phyloP scores from a whole-genome alignment of 2,113 vertebrate genomes.

The Grammomys dolichurus region DNA sequence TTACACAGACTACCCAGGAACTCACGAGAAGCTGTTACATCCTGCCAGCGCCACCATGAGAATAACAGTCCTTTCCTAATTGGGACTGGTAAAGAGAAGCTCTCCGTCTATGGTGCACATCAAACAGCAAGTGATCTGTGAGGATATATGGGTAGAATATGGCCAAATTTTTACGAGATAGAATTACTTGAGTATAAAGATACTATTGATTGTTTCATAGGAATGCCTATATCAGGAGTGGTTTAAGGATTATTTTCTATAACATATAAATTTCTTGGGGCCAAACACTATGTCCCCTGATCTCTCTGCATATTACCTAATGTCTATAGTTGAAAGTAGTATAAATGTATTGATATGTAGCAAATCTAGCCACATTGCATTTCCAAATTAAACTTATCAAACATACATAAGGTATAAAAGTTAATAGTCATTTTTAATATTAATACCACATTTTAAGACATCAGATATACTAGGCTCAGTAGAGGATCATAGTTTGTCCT shows the following conservation, averaged over 20 bases:
- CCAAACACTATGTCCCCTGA: neutral
- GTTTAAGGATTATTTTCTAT: neutral
- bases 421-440: neutral
- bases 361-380: neutral
- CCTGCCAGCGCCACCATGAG: too few species aligned
- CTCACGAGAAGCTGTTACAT: too few species aligned
- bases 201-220: neutral
- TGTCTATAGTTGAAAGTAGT: neutral
- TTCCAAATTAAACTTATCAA: neutral
- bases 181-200: neutral
- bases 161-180: neutral
- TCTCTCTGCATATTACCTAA: neutral
- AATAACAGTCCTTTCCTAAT: neutral
- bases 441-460: neutral
- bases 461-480: neutral
- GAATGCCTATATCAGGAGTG: neutral
- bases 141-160: neutral
- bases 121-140: neutral
- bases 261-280: neutral
- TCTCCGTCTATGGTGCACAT: neutral
- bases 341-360: neutral
- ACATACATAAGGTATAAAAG: neutral
- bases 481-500: neutral
- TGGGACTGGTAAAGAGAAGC: fast-evolving
- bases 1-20: neutral